Conservation (phyloP, 2,113 vertebrate genomes). For the Myotis davidii region DNA sequence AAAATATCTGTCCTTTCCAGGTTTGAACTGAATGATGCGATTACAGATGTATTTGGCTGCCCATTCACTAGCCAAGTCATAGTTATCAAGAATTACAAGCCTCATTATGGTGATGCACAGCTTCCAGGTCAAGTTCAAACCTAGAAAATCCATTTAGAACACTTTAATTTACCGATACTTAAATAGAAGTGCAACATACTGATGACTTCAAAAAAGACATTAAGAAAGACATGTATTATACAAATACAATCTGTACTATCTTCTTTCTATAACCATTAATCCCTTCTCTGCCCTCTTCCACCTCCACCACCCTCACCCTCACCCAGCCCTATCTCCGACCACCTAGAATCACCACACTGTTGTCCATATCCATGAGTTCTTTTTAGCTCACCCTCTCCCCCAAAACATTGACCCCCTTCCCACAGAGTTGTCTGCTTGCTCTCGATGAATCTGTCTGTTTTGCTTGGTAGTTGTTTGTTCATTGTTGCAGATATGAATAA, state of each 20-base stretch:
- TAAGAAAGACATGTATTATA: background rate
- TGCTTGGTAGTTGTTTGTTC: too few species aligned
- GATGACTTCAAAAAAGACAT: slow-evolving; percentile 2
- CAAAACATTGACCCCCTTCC: too few species aligned
- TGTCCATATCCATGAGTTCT: too few species aligned
- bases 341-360: too few species aligned
- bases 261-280: too few species aligned
- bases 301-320: too few species aligned
- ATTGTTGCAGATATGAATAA: too few species aligned
- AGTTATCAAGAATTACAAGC: slow-evolving; percentile 97
- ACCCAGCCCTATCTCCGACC: too few species aligned
- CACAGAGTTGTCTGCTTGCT: too few species aligned
- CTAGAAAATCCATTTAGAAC: slow-evolving; percentile 75
- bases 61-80: slow-evolving; percentile 96
- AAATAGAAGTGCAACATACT: background rate
- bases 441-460: too few species aligned
- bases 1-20: slow-evolving; percentile 91
- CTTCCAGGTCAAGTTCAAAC: slow-evolving; percentile 69
- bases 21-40: slow-evolving; percentile 93
- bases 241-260: background rate
- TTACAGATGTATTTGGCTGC: slow-evolving; percentile 98
- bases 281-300: too few species aligned
- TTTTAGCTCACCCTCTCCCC: too few species aligned
- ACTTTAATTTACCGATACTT: slow-evolving; percentile 1
- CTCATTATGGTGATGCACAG: slow-evolving; percentile 87